Percentiles rank a stretch among this genome's conserved stretches.
phyloP scores from a whole-genome alignment of 2,113 vertebrate species.

The Todiramphus chloris region DNA sequence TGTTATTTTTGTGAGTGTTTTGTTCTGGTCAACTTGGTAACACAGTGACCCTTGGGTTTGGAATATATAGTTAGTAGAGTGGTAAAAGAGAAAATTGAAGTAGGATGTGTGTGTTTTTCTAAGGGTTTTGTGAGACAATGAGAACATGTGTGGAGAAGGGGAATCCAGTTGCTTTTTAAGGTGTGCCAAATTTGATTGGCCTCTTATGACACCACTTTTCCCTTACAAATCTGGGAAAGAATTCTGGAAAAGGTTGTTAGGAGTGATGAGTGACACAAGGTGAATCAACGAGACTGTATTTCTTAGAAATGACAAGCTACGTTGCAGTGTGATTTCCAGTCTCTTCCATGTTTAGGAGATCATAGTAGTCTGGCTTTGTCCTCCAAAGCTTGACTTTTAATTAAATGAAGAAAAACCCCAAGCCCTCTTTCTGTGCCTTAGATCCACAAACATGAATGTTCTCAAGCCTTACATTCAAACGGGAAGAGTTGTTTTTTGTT shows the following conservation, averaged over 20 bases:
- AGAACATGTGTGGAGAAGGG: not conserved
- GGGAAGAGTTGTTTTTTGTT: constrained; percentile 5
- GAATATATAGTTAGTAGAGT: constrained; percentile 15
- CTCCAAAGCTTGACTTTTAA: constrained; percentile 1
- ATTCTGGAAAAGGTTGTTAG: not conserved
- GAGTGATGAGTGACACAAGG: not conserved
- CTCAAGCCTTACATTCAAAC: not conserved
- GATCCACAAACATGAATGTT: not conserved
- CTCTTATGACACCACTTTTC: not conserved
- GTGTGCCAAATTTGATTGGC: not conserved
- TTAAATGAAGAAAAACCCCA: not conserved
- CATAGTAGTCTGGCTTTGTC: constrained; percentile 3
- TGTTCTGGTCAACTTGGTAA: constrained; percentile 48
- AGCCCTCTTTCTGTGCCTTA: not conserved
- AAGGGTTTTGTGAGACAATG: not conserved
- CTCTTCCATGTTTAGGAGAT: not conserved
- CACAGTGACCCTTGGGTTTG: constrained; percentile 1
- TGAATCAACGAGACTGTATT: not conserved
- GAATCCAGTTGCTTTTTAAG: not conserved
- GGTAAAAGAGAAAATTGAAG: not conserved
- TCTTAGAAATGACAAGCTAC: not conserved
- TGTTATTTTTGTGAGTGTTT: constrained; percentile 41
- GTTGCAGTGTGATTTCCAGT: not conserved
- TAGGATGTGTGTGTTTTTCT: not conserved
- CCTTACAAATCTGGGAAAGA: not conserved